A percentile compares a stretch with the other conserved stretches of the same genome.
phyloP scores from a whole-genome alignment of 2,113 vertebrate species.

The Fulica atra region DNA sequence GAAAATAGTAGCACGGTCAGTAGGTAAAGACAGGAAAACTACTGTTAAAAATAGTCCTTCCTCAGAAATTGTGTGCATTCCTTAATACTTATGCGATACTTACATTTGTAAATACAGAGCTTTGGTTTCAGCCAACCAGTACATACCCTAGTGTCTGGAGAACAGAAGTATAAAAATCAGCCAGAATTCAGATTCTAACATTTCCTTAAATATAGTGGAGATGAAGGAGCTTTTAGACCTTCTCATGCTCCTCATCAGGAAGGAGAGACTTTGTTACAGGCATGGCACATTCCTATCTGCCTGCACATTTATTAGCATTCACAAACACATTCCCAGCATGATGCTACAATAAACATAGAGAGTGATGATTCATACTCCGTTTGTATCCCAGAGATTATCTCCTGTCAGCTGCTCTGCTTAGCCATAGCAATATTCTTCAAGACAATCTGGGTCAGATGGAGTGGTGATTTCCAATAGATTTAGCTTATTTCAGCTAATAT shows the following conservation, averaged over 20 bases:
- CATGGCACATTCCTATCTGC: background rate
- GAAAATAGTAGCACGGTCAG: background rate
- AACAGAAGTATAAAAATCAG: background rate
- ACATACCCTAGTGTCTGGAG: background rate
- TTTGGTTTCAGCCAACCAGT: background rate
- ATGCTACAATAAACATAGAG: background rate
- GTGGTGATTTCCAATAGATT: background rate
- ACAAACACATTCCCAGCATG: background rate
- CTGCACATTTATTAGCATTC: background rate
- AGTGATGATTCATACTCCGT: background rate
- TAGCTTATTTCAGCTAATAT: background rate
- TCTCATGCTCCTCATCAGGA: background rate
- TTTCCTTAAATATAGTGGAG: background rate
- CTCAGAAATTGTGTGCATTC: background rate
- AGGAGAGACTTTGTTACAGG: background rate
- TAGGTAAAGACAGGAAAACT: background rate
- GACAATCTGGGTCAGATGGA: background rate
- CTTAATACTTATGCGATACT: accelerated
- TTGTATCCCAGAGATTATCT: background rate
- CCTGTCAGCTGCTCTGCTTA: background rate
- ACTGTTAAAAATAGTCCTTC: background rate
- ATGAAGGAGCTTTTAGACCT: background rate
- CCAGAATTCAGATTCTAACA: background rate
- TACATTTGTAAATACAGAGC: background rate
- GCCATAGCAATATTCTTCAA: background rate